phyloP scores from a whole-genome alignment of 2,888 invertebrate genomes.

The Limnephilus rhombicus region DNA sequence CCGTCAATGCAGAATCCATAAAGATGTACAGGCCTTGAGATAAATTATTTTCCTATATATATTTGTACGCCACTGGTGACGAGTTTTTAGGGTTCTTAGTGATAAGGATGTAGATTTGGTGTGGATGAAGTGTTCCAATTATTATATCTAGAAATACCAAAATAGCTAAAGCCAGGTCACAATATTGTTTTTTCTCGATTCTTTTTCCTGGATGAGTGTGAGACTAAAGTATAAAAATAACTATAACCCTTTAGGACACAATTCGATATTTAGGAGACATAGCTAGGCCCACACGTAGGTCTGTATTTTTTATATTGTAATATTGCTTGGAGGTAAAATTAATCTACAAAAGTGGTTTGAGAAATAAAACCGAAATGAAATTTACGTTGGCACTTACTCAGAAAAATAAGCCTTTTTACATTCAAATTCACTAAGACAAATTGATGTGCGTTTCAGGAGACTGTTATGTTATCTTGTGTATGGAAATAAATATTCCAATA shows the following conservation, averaged over 20 bases:
- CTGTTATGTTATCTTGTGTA: constrained; percentile 29
- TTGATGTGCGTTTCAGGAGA: constrained; percentile 13
- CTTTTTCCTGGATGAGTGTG: too few relatives aligned
- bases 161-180: too few relatives aligned
- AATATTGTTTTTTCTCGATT: too few relatives aligned
- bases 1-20: too few relatives aligned
- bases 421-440: constrained; percentile 34
- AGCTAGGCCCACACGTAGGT: background rate
- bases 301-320: background rate
- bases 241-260: background rate
- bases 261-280: background rate
- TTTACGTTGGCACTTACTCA: background rate
- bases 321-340: background rate
- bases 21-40: too few relatives aligned
- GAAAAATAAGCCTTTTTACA: constrained; percentile 28
- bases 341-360: background rate
- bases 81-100: too few relatives aligned
- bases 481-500: constrained; percentile 52
- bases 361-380: constrained; percentile 18
- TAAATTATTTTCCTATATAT: too few relatives aligned
- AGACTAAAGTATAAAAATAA: too few relatives aligned
- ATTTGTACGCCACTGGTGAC: too few relatives aligned
- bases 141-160: too few relatives aligned
- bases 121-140: too few relatives aligned
- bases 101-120: too few relatives aligned